phyloP scores from a whole-genome alignment of 2,113 vertebrate species.

The Phalacrocorax aristotelis region DNA sequence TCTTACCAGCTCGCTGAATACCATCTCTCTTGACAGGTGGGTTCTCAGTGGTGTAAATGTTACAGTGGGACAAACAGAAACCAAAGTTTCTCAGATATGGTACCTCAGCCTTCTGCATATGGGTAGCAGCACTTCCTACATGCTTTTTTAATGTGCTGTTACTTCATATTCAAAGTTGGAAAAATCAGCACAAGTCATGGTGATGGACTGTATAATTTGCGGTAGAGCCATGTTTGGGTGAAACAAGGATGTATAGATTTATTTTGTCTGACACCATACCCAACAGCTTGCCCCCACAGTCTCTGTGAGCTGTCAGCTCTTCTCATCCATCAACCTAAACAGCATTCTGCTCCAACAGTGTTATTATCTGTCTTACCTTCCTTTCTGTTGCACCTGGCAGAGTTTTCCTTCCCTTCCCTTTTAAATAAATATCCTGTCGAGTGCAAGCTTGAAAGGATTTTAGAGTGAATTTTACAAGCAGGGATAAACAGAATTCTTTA shows the following conservation, averaged over 20 bases:
- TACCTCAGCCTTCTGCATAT: background rate
- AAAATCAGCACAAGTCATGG: background rate
- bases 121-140: background rate
- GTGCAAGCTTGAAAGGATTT: constrained; percentile 22
- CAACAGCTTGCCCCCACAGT: background rate
- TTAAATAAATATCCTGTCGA: constrained; percentile 42
- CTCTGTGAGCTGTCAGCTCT: constrained; percentile 1
- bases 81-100: background rate
- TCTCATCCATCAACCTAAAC: constrained; percentile 43
- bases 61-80: background rate
- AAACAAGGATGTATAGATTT: background rate
- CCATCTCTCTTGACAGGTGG: background rate
- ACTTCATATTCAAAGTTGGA: background rate
- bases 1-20: background rate
- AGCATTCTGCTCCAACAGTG: background rate
- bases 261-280: constrained; percentile 28
- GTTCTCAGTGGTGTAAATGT: background rate
- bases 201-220: background rate
- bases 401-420: constrained; percentile 23
- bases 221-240: background rate
- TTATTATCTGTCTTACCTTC: constrained; percentile 59
- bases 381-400: constrained; percentile 26
- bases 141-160: background rate
- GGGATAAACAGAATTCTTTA: constrained; percentile 19
- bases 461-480: constrained; percentile 4